These are phyloP conservation scores for Lepisosteus oculatus DNA, from an alignment of 2,113 vertebrate genomes.

Conservation along the genomic window DNA sequence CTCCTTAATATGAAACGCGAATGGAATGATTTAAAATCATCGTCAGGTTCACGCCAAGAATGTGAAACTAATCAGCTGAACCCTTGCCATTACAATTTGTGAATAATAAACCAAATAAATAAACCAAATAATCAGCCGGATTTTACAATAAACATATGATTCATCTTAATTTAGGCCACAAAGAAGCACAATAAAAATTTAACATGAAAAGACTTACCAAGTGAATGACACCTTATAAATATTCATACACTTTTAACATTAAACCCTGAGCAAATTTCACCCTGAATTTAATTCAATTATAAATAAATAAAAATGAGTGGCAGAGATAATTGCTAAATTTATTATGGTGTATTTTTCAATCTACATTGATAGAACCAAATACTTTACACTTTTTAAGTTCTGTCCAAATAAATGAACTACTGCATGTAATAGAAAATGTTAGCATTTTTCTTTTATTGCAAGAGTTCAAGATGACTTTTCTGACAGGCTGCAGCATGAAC, in stretches of 20 bases:
- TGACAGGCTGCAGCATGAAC: slow-evolving; percentile 36
- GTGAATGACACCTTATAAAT: slow-evolving; percentile 5
- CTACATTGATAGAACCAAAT: slow-evolving; percentile 8
- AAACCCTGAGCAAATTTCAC: slow-evolving; percentile 1
- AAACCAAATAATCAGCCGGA: neutral
- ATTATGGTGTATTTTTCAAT: slow-evolving; percentile 15
- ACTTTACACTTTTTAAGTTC: slow-evolving; percentile 35
- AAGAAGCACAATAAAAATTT: slow-evolving; percentile 1
- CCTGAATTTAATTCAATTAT: slow-evolving; percentile 4
- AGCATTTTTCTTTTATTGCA: slow-evolving; percentile 30
- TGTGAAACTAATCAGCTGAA: neutral
- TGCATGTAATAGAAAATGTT: neutral
- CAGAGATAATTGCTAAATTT: slow-evolving; percentile 7
- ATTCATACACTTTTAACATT: slow-evolving; percentile 4
- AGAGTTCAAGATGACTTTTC: slow-evolving; percentile 31
- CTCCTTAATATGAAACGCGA: neutral
- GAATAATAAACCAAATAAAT: neutral
- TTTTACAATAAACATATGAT: neutral
- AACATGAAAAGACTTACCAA: neutral
- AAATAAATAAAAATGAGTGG: slow-evolving; percentile 3
- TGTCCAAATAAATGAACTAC: slow-evolving; percentile 31
- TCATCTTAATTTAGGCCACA: neutral
- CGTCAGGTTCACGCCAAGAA: neutral
- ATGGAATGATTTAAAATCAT: neutral
- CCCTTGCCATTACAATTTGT: neutral